Conservation (phyloP, 2,888 invertebrate species). For the Ctenicera cuprea region DNA sequence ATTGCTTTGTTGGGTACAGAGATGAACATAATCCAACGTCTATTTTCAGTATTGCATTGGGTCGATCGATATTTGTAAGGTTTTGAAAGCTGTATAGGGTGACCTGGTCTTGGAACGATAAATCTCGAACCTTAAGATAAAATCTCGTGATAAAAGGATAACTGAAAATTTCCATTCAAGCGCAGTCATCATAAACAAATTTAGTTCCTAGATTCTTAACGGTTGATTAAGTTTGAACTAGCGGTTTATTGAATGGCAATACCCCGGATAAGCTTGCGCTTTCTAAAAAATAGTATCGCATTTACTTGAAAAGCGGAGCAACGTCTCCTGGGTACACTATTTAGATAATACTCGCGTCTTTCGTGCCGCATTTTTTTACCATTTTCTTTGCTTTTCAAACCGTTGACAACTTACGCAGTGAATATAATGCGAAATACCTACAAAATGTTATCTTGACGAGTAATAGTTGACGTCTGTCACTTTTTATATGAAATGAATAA, state of each 20-base stretch:
- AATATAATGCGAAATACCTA: conserved; percentile 8
- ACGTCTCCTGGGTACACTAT: conserved; percentile 1
- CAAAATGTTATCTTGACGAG: conserved; percentile 19
- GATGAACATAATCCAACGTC: background rate
- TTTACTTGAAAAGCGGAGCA: conserved; percentile 18
- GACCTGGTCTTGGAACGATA: conserved; percentile 18
- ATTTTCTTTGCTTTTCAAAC: conserved; percentile 9
- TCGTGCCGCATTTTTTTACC: background rate
- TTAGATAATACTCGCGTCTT: conserved; percentile 20
- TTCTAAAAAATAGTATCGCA: conserved; percentile 34
- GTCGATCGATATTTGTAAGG: background rate
- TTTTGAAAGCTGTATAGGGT: conserved; percentile 9
- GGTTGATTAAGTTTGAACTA: conserved; percentile 53
- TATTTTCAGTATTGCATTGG: background rate
- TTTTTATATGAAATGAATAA: conserved; percentile 13
- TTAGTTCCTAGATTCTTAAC: conserved; percentile 54
- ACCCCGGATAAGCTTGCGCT: conserved; percentile 29
- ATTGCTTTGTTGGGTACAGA: background rate
- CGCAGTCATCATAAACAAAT: conserved; percentile 54
- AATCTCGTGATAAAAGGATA: conserved; percentile 44
- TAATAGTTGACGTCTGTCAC: conserved; percentile 16
- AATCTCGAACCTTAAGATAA: conserved; percentile 44
- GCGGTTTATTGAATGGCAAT: conserved; percentile 50
- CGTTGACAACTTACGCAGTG: conserved; percentile 5
- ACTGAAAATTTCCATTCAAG: conserved; percentile 42